phyloP scores from a whole-genome alignment of 2,113 vertebrate genomes.

The Haemorhous mexicanus region DNA sequence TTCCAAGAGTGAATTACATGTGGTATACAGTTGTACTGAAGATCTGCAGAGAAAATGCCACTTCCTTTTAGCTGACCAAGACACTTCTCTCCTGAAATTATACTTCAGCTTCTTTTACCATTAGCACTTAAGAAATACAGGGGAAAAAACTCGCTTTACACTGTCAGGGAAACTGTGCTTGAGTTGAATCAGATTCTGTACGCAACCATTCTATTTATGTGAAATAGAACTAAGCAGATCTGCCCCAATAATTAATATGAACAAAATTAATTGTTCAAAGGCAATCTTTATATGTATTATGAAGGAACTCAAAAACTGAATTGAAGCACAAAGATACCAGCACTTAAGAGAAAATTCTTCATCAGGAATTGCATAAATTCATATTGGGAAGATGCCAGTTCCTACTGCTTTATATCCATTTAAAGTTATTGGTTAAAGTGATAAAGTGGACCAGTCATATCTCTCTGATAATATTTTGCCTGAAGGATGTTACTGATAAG shows the following conservation, averaged over 20 bases:
- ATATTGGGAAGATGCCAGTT: slow-evolving; percentile 5
- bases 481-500: slow-evolving; percentile 70
- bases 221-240: background rate
- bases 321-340: background rate
- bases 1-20: background rate
- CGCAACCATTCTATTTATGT: background rate
- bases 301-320: background rate
- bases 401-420: slow-evolving; percentile 30
- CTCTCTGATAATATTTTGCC: slow-evolving; percentile 71
- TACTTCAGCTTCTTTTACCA: background rate
- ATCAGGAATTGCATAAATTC: slow-evolving; percentile 20
- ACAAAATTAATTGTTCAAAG: background rate
- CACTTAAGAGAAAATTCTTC: background rate
- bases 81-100: background rate
- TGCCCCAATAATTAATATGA: background rate
- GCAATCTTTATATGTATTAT: background rate
- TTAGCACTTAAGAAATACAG: background rate
- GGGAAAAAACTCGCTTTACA: background rate
- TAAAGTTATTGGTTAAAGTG: slow-evolving; percentile 30
- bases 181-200: background rate
- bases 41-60: background rate
- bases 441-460: slow-evolving; percentile 68
- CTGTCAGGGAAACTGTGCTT: background rate
- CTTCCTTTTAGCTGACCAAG: background rate
- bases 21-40: background rate